Percentiles rank a stretch among this genome's conserved stretches.
Evolutionary conservation across 37 sponge, comb jelly and placozoan genomes (phyloP).

Genomic region (Aphrocallistes beatrix): DNA sequence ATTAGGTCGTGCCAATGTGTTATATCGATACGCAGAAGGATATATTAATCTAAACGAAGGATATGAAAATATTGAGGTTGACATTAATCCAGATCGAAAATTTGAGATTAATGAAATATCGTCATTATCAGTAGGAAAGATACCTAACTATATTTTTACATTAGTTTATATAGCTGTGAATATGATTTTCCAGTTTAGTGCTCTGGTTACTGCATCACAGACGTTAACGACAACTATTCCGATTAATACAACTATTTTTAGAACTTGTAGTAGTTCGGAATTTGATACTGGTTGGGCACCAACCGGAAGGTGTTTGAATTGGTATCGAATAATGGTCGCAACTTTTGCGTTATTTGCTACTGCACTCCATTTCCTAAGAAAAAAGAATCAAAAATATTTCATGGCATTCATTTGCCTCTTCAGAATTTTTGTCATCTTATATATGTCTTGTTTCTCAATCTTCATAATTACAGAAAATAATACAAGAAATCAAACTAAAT

Average conservation of each 20-base stretch:
- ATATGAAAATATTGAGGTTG: not conserved
- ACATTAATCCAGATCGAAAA: not conserved
- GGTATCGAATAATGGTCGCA: not conserved
- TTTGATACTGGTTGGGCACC: not conserved
- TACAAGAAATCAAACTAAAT: not conserved
- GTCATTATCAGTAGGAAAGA: not conserved
- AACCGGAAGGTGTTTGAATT: not conserved
- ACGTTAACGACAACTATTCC: not conserved
- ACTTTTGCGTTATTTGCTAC: not conserved
- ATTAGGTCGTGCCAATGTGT: not conserved
- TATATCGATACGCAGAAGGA: not conserved
- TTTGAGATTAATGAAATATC: not conserved
- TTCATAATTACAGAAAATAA: not conserved
- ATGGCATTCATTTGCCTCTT: not conserved
- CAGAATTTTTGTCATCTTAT: not conserved
- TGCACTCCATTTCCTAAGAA: not conserved
- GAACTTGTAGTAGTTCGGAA: not conserved
- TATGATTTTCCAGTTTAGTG: not conserved
- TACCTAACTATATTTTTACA: not conserved
- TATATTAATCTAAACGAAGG: not conserved
- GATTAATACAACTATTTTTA: not conserved
- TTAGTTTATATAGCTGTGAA: not conserved
- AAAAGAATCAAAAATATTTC: not conserved
- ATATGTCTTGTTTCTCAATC: not conserved
- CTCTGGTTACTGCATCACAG: not conserved